Percentiles rank a stretch among this genome's conserved stretches.
These are phyloP conservation scores for Zalophus californianus DNA, from an alignment of 2,797 vertebrate species.

Conservation along the genomic window DNA sequence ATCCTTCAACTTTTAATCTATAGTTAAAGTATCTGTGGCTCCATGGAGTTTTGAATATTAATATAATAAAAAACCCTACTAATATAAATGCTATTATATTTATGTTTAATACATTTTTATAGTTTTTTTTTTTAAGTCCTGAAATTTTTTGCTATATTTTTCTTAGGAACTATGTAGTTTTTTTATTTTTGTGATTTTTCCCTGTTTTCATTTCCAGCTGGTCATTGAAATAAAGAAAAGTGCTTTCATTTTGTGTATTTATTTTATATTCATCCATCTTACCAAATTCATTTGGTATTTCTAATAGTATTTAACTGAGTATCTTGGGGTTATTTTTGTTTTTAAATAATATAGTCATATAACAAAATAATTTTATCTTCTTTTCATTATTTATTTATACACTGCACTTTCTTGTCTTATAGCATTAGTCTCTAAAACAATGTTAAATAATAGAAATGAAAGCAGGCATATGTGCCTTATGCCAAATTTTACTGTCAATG, in stretches of 20 bases:
- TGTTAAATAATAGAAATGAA: background rate
- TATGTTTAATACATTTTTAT: background rate
- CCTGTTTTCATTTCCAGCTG: conserved; percentile 31
- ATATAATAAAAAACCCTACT: background rate
- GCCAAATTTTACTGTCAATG: background rate
- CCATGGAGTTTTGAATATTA: background rate
- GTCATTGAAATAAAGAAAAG: background rate
- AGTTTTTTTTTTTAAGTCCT: background rate
- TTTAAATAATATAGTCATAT: background rate
- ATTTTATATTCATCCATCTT: background rate
- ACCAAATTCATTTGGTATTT: background rate
- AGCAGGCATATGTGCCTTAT: background rate
- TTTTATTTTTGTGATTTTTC: background rate
- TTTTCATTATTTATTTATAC: background rate
- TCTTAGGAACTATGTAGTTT: background rate
- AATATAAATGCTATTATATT: background rate
- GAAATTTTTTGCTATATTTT: background rate
- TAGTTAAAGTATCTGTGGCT: background rate
- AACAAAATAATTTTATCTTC: background rate
- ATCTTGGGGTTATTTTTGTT: background rate
- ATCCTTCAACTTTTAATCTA: background rate
- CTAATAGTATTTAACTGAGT: background rate
- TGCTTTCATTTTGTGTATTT: background rate
- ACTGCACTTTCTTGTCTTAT: background rate
- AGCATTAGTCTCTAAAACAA: conserved; percentile 13